Evolutionary conservation across 2,113 vertebrate genomes (phyloP), one percentile per base, ranked within the genome.

Genomic region (Toxostoma redivivum): DNA sequence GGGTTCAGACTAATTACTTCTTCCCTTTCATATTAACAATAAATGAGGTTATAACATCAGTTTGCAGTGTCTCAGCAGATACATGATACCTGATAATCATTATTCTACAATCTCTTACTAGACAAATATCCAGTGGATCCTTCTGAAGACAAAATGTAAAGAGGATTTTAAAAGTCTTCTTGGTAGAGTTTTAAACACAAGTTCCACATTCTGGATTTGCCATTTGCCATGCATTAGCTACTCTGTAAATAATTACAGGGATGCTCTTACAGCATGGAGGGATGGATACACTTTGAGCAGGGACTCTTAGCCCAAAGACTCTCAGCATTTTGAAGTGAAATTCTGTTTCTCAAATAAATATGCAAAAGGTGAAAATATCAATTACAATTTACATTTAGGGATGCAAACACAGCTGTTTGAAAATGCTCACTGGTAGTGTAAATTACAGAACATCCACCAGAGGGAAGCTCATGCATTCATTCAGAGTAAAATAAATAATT

Each of bases 361-460:
- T 15, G 15, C 11, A 67, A 81, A 69, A 83, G 9, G 53, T 86
- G n/a, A 44, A 86, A 88, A 48, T 84, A 73, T 7, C 10, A 38
- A 27, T 66, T 86, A 12, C 16, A 15, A 27, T 57, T 83, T 86
- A 71, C n/a, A 44, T 70, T 17, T 66, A 78, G 38, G 23, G 27
- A 9, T 14, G 16, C 60, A 66, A 72, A 62, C 20, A 58, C 16
- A n/a, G 21, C 45, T 57, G 21, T 47, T 81, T 79, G 79, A 80
- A 69, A 62, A 62, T 62, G 30, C 33, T 74, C 17, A 9, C 14
- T 48, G 37, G 9, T 33, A 35, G 50, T 69, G 58, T 69, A 64
- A 82, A 25, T 66, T 81, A 47, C 15, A 78, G 37, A 84, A 19
- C 40, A 27, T 44, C 88, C 92, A 84, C 72, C 47, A 97, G 94